Evolutionary conservation across 2,113 vertebrate genomes (phyloP), one percentile per base, ranked within the genome.

Genomic region (Pachycephala philippinensis): DNA sequence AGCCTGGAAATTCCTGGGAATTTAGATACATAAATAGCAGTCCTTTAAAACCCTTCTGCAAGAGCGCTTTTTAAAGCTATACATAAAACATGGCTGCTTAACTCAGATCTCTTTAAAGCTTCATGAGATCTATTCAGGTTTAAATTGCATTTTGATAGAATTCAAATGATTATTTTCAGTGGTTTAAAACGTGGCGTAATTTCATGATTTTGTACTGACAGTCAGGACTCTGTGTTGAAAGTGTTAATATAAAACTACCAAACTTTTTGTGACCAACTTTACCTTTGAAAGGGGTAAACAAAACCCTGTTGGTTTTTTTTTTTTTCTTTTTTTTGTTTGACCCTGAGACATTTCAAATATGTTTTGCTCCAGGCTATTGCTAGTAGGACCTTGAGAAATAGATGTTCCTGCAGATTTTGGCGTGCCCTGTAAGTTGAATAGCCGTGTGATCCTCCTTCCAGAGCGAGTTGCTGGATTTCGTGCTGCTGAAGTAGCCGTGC

Each of bases 381-480:
- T 75, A n/a, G 64, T 33, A 77, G 37, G 44, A 78, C 71, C 74
- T 93, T 49, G 47, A 84, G 69, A 77, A 84, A 64, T 8, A 30
- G 39, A 72, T 54, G n/a, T 69, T 66, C 42, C 31, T 93, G 66
- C 54, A 50, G 35, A 35, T 91, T 68, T 65, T 82, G 84, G 18
- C 14, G 0, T 64, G 33, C 31, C 20, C 66, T 33, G 6, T 53
- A 50, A 50, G 27, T 35, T 70, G 66, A 72, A 5, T 60, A 72
- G 13, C 31, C 10, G 20, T 37, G 3, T 70, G 83, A 89, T 80
- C 54, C 42, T 86, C 35, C 42, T 84, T 74, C 26, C 54, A 65
- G 79, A 33, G 42, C 0, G 4, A 69, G 54, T 18, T 61, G 82
- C 85, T 85, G 2, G n/a, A 35, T 88, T 72, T 50, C 0, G 0